Percentiles rank a stretch among this genome's conserved stretches.
Evolutionary conservation across 2,113 vertebrate species (phyloP).

Genomic region (Pelmatolapia mariae): DNA sequence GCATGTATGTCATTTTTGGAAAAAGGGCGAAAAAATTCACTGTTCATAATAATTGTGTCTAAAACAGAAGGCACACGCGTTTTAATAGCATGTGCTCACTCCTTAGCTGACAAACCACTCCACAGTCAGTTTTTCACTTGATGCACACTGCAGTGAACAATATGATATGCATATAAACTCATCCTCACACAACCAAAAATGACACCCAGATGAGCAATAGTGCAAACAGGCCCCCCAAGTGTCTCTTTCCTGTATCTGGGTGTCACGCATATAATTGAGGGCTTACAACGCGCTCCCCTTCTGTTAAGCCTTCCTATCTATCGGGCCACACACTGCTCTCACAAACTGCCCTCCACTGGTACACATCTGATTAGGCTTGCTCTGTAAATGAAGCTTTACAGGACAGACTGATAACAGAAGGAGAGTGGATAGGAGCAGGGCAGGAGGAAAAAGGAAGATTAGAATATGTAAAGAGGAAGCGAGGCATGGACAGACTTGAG

Average conservation of each 20-base stretch:
- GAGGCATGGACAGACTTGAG: neutral
- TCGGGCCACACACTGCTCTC: conserved; percentile 55
- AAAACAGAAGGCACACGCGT: neutral
- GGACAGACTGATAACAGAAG: conserved; percentile 43
- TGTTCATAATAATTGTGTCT: neutral
- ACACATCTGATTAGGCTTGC: conserved; percentile 61
- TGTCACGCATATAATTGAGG: conserved; percentile 65
- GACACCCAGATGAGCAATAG: conserved; percentile 1
- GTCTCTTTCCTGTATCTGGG: conserved; percentile 27
- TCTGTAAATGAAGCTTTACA: conserved; percentile 60
- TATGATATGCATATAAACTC: neutral
- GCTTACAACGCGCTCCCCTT: conserved; percentile 50
- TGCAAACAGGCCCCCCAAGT: conserved; percentile 24
- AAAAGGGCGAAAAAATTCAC: neutral
- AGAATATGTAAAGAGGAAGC: conserved; percentile 43
- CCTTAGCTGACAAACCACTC: neutral
- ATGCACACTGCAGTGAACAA: neutral
- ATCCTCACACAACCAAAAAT: neutral
- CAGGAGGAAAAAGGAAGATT: conserved; percentile 2
- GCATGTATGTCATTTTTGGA: neutral
- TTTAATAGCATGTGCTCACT: neutral
- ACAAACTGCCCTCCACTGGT: conserved; percentile 52
- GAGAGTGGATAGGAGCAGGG: conserved; percentile 3
- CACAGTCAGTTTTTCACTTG: neutral
- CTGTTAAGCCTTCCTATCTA: conserved; percentile 57